Conservation (phyloP, 2,797 vertebrate species). For the Craterocephalus amniculus region DNA sequence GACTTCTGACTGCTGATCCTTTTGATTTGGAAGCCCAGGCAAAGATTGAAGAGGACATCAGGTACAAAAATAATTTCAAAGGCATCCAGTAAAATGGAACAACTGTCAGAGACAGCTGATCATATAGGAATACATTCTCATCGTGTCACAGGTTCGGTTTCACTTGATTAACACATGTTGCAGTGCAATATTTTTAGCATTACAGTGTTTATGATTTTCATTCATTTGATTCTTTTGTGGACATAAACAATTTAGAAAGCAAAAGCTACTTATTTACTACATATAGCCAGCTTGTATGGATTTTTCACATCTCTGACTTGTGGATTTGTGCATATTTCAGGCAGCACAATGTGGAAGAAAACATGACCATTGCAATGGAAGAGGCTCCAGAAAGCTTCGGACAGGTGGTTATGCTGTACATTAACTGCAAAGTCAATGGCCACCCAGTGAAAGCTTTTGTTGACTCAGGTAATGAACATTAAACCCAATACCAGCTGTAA, state of each 20-base stretch:
- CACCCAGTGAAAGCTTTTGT: conserved; percentile 99
- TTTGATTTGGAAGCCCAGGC: conserved; percentile 98
- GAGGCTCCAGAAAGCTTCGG: conserved; percentile 99
- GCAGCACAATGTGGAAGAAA: conserved; percentile 99
- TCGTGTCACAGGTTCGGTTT: not conserved
- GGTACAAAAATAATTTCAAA: conserved; percentile 73
- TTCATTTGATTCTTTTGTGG: no score
- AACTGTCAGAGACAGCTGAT: not conserved
- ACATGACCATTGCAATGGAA: conserved; percentile 99
- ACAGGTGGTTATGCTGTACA: conserved; percentile 99
- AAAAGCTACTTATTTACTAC: not conserved
- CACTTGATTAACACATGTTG: not conserved
- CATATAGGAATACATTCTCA: not conserved
- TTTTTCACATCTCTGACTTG: not conserved
- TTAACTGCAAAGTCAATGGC: conserved; percentile 99
- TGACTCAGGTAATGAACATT: conserved; percentile 89
- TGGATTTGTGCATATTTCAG: conserved; percentile 75
- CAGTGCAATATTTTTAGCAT: not conserved
- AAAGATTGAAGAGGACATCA: conserved; percentile 98
- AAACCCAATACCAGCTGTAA: conserved; percentile 23
- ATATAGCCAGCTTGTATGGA: not conserved
- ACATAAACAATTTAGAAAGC: not conserved
- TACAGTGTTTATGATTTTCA: not conserved
- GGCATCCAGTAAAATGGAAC: not conserved
- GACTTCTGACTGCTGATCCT: conserved; percentile 94